Conservation (phyloP, 2,113 vertebrate genomes). For the Tupaia chinensis region DNA sequence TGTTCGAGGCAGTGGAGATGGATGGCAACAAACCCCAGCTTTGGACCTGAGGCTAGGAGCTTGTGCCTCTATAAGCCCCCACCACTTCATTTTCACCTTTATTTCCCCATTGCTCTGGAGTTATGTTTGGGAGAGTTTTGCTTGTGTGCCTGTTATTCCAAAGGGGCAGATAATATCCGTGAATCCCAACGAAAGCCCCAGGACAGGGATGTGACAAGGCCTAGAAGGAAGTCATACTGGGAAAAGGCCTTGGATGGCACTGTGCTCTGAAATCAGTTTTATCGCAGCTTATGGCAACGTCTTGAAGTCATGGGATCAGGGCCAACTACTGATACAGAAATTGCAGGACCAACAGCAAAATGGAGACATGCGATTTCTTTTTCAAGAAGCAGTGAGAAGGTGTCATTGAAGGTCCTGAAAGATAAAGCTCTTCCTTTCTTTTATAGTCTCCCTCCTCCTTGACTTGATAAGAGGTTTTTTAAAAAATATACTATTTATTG, state of each 20-base stretch:
- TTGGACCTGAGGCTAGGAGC: not conserved
- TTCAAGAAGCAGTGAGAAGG: not conserved
- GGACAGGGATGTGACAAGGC: not conserved
- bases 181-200: not conserved
- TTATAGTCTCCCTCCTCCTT: not conserved
- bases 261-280: constrained; percentile 4
- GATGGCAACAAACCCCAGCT: not conserved
- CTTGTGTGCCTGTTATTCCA: not conserved
- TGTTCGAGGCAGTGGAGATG: not conserved
- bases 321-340: not conserved
- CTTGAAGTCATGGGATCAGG: not conserved
- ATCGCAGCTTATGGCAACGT: not conserved
- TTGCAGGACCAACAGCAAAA: not conserved
- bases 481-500: constrained; percentile 48
- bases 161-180: not conserved
- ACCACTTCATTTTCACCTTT: not conserved
- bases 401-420: not conserved
- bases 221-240: not conserved
- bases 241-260: not conserved
- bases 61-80: not conserved
- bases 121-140: not conserved
- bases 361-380: not conserved
- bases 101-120: not conserved
- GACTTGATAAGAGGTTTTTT: not conserved
- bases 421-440: constrained; percentile 16